phyloP scores from a whole-genome alignment of 2,113 vertebrate genomes.

The Tachycineta bicolor region DNA sequence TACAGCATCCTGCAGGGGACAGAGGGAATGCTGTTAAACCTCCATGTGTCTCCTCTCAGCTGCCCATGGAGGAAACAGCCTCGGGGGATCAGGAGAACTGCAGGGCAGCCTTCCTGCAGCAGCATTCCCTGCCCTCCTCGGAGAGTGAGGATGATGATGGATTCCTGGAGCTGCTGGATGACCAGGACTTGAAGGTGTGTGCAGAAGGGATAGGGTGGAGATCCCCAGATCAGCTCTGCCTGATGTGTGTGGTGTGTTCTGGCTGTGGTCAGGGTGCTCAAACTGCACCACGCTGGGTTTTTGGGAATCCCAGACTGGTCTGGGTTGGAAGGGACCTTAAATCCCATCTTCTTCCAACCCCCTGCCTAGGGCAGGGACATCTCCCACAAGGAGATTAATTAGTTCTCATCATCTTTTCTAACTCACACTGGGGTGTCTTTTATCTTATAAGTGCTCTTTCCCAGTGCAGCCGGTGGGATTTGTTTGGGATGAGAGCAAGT shows the following conservation, averaged over 20 bases:
- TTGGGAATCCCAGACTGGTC: not conserved
- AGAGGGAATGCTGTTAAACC: not conserved
- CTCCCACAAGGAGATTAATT: not conserved
- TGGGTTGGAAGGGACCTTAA: not conserved
- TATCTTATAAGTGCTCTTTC: rapidly evolving
- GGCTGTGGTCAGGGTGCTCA: not conserved
- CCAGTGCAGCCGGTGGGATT: not conserved
- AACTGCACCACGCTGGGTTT: rapidly evolving
- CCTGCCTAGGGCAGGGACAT: not conserved
- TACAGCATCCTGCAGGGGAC: not conserved
- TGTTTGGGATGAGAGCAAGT: not conserved
- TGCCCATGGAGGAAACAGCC: conserved; percentile 12
- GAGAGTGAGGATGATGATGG: conserved; percentile 85
- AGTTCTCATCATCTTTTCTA: not conserved
- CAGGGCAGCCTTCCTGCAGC: conserved; percentile 74
- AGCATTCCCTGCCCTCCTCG: conserved; percentile 70
- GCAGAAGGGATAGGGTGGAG: rapidly evolving
- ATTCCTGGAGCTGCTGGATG: conserved; percentile 88
- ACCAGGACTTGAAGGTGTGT: conserved; percentile 75
- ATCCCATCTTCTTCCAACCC: not conserved
- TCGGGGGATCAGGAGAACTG: not conserved
- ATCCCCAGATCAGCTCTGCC: too few species aligned
- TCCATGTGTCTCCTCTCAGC: not conserved
- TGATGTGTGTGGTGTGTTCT: rapidly evolving
- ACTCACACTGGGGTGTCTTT: not conserved